Evolutionary conservation across 2,797 vertebrate genomes (phyloP).

Genomic region (Cirrhinus mrigala): DNA sequence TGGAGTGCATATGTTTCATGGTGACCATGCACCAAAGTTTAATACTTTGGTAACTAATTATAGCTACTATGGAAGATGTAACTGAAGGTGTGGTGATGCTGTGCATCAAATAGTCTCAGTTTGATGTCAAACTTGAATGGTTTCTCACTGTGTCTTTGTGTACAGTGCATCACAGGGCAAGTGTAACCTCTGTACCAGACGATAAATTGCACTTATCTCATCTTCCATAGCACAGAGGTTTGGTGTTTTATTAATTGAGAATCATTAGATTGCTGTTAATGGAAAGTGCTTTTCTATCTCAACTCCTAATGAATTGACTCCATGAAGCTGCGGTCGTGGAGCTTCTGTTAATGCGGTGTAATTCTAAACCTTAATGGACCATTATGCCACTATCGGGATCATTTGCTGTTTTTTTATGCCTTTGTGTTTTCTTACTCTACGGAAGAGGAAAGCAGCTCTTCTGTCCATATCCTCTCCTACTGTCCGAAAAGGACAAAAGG

Average conservation of each 20-base stretch:
- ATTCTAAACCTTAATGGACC: constrained; percentile 65
- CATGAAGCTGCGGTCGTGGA: constrained; percentile 49
- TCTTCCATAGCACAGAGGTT: constrained; percentile 46
- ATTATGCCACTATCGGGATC: constrained; percentile 61
- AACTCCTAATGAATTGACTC: constrained; percentile 63
- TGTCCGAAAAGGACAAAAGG: not conserved
- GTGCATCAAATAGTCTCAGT: not conserved
- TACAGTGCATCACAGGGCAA: constrained; percentile 40
- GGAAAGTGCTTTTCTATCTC: constrained; percentile 58
- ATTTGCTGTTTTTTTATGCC: constrained; percentile 30
- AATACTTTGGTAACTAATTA: not conserved
- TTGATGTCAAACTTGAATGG: constrained; percentile 2
- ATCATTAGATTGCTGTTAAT: constrained; percentile 65
- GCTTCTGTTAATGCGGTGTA: constrained; percentile 58
- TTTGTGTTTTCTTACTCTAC: constrained; percentile 29
- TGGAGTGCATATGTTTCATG: not conserved
- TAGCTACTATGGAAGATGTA: not conserved
- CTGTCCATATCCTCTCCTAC: constrained; percentile 10
- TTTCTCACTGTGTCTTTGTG: constrained; percentile 20
- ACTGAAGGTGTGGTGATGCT: not conserved
- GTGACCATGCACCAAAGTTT: not conserved
- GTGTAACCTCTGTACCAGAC: constrained; percentile 37
- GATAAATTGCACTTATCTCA: constrained; percentile 47
- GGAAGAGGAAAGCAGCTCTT: constrained; percentile 1
- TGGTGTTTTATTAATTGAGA: constrained; percentile 65